phyloP scores from a whole-genome alignment of 2,888 invertebrate species.

The Himalopsyche kuldschensis region DNA sequence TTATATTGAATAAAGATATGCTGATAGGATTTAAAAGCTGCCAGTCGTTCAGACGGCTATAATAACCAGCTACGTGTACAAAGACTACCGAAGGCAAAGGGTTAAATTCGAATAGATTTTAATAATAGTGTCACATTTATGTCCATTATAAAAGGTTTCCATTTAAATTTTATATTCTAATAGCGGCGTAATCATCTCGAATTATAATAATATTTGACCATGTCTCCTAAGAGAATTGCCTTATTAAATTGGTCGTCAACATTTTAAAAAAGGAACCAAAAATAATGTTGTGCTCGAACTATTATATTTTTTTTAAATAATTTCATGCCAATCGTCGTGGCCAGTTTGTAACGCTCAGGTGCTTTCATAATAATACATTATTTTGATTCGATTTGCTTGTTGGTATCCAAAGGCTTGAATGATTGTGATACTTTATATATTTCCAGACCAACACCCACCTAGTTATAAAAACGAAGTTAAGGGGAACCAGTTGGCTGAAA shows the following conservation, averaged over 20 bases:
- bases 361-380: too few species aligned
- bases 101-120: neutral
- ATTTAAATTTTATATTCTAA: conserved; percentile 20
- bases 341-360: too few species aligned
- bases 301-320: too few species aligned
- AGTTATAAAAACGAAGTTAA: too few species aligned
- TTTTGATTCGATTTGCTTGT: too few species aligned
- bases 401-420: too few species aligned
- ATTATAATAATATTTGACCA: conserved; percentile 33
- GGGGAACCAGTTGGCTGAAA: too few species aligned
- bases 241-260: neutral
- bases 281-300: too few species aligned
- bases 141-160: conserved; percentile 9
- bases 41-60: neutral
- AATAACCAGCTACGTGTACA: neutral
- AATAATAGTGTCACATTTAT: conserved; percentile 1
- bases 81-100: neutral
- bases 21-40: neutral
- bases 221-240: conserved; percentile 4
- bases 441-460: too few species aligned
- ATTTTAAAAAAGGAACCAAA: neutral
- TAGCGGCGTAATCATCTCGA: conserved; percentile 18
- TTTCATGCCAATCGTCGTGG: too few species aligned
- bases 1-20: too few species aligned
- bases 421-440: too few species aligned